Conservation (phyloP, 2,888 invertebrate species). For the Eilema griseolum region DNA sequence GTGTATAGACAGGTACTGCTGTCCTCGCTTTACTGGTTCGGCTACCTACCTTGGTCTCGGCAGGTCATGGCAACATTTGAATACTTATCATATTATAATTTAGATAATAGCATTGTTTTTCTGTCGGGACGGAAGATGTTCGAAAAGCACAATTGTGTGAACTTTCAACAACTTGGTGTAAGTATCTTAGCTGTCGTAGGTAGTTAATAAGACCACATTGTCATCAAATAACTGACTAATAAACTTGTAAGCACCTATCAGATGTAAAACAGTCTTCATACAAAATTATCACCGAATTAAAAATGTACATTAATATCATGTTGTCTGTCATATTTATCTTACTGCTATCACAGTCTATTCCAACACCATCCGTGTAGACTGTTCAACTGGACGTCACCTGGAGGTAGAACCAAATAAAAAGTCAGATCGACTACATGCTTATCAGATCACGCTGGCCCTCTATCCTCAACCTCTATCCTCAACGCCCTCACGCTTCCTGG, state of each 20-base stretch:
- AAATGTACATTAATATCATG: not conserved
- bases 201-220: no score
- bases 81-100: not conserved
- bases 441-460: no score
- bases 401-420: no score
- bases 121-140: not conserved
- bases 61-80: conserved; percentile 25
- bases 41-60: conserved; percentile 24
- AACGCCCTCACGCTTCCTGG: no score
- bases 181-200: no score
- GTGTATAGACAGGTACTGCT: conserved; percentile 46
- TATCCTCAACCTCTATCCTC: no score
- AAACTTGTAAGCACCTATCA: not conserved
- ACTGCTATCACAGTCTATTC: no score
- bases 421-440: no score
- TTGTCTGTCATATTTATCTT: not conserved
- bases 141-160: no score
- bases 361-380: no score
- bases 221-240: conserved; percentile 1
- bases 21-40: conserved; percentile 37
- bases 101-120: not conserved
- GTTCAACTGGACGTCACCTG: no score
- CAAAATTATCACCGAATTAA: not conserved
- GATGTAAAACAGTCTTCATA: not conserved
- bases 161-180: no score